Percentiles rank a stretch among this genome's conserved stretches.
phyloP scores from a whole-genome alignment of 2,888 invertebrate species.

The Dione juno region DNA sequence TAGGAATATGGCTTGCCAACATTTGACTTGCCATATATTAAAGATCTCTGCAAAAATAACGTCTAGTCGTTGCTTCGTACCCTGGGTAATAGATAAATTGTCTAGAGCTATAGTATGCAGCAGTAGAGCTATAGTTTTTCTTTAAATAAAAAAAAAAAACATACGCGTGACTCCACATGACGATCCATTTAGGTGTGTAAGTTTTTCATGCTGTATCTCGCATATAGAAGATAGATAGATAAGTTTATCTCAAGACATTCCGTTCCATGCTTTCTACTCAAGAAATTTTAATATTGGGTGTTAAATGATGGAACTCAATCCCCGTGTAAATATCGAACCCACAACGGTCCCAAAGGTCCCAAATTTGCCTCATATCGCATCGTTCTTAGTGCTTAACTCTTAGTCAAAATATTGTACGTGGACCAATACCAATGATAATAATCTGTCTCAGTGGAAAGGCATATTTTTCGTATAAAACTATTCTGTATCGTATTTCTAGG shows the following conservation, averaged over 20 bases:
- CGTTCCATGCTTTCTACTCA: not conserved
- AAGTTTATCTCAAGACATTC: not conserved
- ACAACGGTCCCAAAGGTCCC: too few species aligned
- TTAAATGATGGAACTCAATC: too few species aligned
- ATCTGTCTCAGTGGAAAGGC: not conserved
- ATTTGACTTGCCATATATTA: too few species aligned
- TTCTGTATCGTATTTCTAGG: not conserved
- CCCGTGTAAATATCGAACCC: too few species aligned
- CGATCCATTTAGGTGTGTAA: not conserved
- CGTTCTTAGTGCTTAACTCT: too few species aligned
- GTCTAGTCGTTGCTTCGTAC: not conserved
- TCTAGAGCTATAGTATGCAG: not conserved
- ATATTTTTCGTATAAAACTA: conserved; percentile 1
- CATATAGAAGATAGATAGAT: not conserved
- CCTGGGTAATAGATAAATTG: not conserved
- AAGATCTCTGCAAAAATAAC: conserved; percentile 2
- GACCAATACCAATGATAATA: not conserved
- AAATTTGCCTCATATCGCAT: too few species aligned
- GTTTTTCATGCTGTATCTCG: not conserved
- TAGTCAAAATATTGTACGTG: too few species aligned
- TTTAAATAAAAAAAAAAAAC: not conserved
- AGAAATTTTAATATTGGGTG: too few species aligned
- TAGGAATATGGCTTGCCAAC: not conserved
- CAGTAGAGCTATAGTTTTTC: too few species aligned
- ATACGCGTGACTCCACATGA: not conserved